Percentiles rank a stretch among this genome's conserved stretches.
Conservation (phyloP, 2,888 invertebrate species). For the Hydriomena furcata region DNA sequence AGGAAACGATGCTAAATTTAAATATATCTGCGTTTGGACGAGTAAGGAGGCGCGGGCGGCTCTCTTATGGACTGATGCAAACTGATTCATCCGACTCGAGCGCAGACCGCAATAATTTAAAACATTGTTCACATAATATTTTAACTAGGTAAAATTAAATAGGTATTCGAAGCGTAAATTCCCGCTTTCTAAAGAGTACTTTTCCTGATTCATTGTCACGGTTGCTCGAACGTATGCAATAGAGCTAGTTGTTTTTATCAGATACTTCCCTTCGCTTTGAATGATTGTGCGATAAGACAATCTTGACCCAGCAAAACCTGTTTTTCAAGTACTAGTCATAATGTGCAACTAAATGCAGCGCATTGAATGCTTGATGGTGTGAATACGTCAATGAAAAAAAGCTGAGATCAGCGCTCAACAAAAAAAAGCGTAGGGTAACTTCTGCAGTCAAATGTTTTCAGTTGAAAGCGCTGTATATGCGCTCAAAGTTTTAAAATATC, state of each 20-base stretch:
- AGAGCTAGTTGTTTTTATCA: constrained; percentile 19
- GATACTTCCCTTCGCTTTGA: constrained; percentile 23
- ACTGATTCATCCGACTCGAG: constrained; percentile 74
- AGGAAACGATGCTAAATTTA: constrained; percentile 76
- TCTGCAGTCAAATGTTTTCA: no score
- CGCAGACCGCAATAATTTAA: constrained; percentile 74
- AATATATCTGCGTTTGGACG: constrained; percentile 65
- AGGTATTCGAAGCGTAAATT: no score
- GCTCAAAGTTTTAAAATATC: no score
- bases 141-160: no score
- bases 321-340: constrained; percentile 17
- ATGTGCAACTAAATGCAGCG: constrained; percentile 34
- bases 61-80: constrained; percentile 76
- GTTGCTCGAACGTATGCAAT: constrained; percentile 23
- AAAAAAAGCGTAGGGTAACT: constrained; percentile 54
- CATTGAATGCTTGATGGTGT: constrained; percentile 50
- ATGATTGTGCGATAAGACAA: constrained; percentile 30
- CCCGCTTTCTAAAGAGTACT: background rate
- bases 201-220: constrained; percentile 34
- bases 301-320: constrained; percentile 33
- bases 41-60: constrained; percentile 72
- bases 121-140: constrained; percentile 69
- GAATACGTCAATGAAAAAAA: constrained; percentile 47
- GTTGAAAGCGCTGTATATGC: no score
- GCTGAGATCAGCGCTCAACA: constrained; percentile 63